Evolutionary conservation across 1,140 invertebrate genomes (phyloP).

Genomic region (Berghia stephanieae): DNA sequence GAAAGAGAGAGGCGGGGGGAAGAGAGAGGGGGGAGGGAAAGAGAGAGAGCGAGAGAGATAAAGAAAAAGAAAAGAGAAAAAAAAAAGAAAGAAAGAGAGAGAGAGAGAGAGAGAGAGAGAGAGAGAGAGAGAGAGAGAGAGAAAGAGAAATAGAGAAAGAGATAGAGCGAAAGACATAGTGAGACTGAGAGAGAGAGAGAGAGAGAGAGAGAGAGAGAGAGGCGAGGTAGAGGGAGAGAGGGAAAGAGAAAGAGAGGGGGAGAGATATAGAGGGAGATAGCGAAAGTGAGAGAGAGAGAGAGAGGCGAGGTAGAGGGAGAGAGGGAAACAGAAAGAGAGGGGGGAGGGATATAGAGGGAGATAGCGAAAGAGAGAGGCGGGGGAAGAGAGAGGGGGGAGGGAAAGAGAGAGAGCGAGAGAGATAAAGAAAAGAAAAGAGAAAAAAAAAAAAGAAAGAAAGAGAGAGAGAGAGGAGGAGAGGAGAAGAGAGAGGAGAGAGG

Average conservation of each 20-base stretch:
- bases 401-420: too few species aligned
- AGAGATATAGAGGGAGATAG: too few species aligned
- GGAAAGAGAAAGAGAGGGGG: background rate
- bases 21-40: too few species aligned
- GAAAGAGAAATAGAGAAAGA: too few species aligned
- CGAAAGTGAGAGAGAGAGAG: background rate
- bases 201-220: slow-evolving; percentile 22
- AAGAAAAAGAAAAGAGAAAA: background rate
- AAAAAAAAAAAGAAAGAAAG: slow-evolving; percentile 8
- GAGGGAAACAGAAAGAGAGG: background rate
- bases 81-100: background rate
- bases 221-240: background rate
- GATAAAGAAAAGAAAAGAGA: too few species aligned
- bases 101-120: background rate
- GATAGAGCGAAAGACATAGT: too few species aligned
- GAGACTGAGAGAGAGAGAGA: slow-evolving; percentile 18
- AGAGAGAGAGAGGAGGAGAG: slow-evolving; percentile 13
- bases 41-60: too few species aligned
- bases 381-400: slow-evolving; percentile 15
- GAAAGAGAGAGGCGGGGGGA: too few species aligned
- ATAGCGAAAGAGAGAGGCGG: slow-evolving; percentile 10
- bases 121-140: too few species aligned
- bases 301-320: background rate
- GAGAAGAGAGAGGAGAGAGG: background rate
- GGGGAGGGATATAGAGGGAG: background rate